Evolutionary conservation across 2,797 vertebrate genomes (phyloP).

Genomic region (Paramormyrops hopkinsi): DNA sequence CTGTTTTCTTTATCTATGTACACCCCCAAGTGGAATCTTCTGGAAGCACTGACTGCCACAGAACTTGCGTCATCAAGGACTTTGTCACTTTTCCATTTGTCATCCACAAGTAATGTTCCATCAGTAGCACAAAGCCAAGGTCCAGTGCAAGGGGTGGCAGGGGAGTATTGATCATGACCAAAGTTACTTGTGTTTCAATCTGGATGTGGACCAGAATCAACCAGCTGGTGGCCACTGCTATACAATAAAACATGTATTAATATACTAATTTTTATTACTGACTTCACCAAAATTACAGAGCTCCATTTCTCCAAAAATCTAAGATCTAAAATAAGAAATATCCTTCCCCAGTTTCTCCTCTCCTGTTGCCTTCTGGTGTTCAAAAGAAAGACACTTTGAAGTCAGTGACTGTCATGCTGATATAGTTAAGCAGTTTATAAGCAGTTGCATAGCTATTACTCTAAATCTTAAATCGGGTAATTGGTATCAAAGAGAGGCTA

Average conservation of each 20-base stretch:
- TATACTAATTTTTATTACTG: not conserved
- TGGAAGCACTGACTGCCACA: not conserved
- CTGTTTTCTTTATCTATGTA: constrained; percentile 20
- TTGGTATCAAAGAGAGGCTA: not conserved
- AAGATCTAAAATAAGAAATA: not conserved
- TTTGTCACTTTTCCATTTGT: not conserved
- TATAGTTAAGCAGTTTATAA: not conserved
- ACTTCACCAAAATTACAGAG: not conserved
- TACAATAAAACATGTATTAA: not conserved
- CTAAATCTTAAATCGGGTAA: not conserved
- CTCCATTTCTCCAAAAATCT: not conserved
- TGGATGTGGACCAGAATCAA: not conserved
- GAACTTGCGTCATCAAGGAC: not conserved
- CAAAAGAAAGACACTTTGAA: not conserved
- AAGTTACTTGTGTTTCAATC: not conserved
- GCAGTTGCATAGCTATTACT: not conserved
- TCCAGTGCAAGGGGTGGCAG: not conserved
- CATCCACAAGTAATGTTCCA: not conserved
- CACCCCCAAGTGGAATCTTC: constrained; percentile 34
- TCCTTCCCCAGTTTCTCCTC: not conserved
- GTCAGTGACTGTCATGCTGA: not conserved
- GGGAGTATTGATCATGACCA: no score
- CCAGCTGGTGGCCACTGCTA: not conserved
- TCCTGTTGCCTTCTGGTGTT: not conserved
- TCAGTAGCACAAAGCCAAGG: not conserved